Base-by-base conservation (phyloP, 2,797 vertebrate genomes). In the Myotis pilosus region DNA sequence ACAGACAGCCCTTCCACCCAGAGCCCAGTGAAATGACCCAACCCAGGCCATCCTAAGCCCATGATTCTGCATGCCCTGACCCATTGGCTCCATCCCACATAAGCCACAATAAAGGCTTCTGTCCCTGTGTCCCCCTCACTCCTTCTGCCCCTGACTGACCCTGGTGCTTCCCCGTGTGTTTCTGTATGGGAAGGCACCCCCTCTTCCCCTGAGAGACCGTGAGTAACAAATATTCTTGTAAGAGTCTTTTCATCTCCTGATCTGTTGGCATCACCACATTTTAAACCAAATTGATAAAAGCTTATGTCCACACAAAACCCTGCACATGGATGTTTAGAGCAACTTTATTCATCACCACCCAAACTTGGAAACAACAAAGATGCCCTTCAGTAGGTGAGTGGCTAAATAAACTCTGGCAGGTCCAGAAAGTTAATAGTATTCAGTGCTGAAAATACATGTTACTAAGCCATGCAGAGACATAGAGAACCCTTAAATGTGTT, bases 121-220 rank as follows among this genome's bases (percentile, higher is more conserved):
- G 38, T 5, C 41, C n/a, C 0, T 22, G 28, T 60, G 30, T 57
- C 25, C 11, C 4, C 6, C 25, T 30, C 30, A 33, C 20, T 22
- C 49, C 11, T 19, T 49, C 57, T 28, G 4, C 64, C 44, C 38
- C 51, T 28, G 38, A 33, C 17, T 8, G 23, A 28, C 16, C 3
- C 79, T 28, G 15, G 20, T 1, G 1, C 12, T 23, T 82, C 33
- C 38, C 4, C 1, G 0, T 12, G 2, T 9, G 17, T 33, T 30
- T 5, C 20, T 33, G 5, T 0, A 11, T 19, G 20, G 19, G 33
- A 19, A 13, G 25, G n/a, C 5, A 8, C 8, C 2, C 4, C 8
- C 17, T 4, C 15, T 41, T 41, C 2, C 23, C 72, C 64, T 68
- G 16, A 20, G 30, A 30, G 60, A 19, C 25, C 22, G 4, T 15